These are phyloP conservation scores for Alcedo quadribrachys DNA, from an alignment of 2,797 vertebrate species.

Conservation along the genomic window DNA sequence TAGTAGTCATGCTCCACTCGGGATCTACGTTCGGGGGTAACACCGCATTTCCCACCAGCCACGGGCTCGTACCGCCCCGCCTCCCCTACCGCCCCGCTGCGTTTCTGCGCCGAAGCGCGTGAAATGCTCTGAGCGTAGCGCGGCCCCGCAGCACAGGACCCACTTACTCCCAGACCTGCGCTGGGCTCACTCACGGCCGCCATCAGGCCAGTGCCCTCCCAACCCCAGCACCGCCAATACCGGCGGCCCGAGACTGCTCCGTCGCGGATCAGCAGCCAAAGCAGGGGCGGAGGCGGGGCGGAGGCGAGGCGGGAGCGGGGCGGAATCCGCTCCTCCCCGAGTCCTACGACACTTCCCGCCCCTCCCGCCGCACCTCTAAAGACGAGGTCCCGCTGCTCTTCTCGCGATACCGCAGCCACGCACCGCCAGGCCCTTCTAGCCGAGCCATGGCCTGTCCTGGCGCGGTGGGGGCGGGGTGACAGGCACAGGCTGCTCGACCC, in stretches of 20 bases:
- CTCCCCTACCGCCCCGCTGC: too few species aligned
- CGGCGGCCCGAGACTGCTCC: fast-evolving
- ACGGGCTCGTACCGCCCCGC: too few species aligned
- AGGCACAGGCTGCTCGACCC: fast-evolving
- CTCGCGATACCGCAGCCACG: not conserved
- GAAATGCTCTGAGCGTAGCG: too few species aligned
- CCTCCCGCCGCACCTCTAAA: not conserved
- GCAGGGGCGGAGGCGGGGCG: too few species aligned
- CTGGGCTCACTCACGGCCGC: too few species aligned
- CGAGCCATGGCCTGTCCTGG: not conserved
- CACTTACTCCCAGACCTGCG: too few species aligned
- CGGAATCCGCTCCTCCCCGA: too few species aligned
- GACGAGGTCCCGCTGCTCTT: fast-evolving
- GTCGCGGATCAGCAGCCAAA: fast-evolving
- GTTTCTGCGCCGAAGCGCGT: fast-evolving
- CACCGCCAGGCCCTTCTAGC: too few species aligned
- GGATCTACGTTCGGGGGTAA: too few species aligned
- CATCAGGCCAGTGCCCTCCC: fast-evolving
- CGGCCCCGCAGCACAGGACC: fast-evolving
- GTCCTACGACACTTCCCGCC: not conserved
- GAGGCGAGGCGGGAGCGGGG: too few species aligned
- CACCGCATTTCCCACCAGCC: fast-evolving
- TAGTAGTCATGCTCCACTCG: fast-evolving
- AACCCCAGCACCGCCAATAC: fast-evolving
- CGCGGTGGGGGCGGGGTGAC: not conserved